These are phyloP conservation scores for Dryadula phaetusa DNA, from an alignment of 2,888 invertebrate species.

Conservation along the genomic window DNA sequence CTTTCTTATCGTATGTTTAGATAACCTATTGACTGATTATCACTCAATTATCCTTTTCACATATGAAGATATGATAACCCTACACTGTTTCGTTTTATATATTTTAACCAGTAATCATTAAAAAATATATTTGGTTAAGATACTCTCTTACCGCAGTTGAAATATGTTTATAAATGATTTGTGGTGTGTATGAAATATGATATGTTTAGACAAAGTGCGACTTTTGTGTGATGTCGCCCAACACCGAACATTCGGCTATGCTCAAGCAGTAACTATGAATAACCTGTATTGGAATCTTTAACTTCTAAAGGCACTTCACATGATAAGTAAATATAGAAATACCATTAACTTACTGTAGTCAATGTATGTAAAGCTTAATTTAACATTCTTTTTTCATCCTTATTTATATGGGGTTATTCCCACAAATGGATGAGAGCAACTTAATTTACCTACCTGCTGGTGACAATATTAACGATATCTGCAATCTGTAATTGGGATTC, in stretches of 20 bases:
- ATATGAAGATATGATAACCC: slow-evolving; percentile 10
- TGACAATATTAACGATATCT: slow-evolving; percentile 30
- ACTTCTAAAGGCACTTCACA: not conserved
- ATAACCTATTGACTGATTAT: slow-evolving; percentile 15
- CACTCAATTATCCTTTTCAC: slow-evolving; percentile 17
- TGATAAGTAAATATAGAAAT: not conserved
- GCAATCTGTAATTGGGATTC: not conserved
- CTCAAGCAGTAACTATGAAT: no score
- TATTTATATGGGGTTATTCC: slow-evolving; percentile 40
- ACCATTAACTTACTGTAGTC: not conserved
- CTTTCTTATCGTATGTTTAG: not conserved
- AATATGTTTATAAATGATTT: not conserved
- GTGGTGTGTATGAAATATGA: no score
- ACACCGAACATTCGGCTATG: no score
- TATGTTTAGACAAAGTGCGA: no score
- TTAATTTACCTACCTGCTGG: slow-evolving; percentile 28
- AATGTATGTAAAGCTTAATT: slow-evolving; percentile 6
- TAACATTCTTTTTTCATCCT: slow-evolving; percentile 11
- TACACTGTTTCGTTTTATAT: not conserved
- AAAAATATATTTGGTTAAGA: no score
- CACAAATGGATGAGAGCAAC: slow-evolving; percentile 35
- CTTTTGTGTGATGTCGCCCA: no score
- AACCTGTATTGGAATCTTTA: no score
- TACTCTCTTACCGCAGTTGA: no score
- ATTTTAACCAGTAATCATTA: not conserved